phyloP scores from a whole-genome alignment of 2,888 invertebrate species.

The Spilosoma lubricipeda region DNA sequence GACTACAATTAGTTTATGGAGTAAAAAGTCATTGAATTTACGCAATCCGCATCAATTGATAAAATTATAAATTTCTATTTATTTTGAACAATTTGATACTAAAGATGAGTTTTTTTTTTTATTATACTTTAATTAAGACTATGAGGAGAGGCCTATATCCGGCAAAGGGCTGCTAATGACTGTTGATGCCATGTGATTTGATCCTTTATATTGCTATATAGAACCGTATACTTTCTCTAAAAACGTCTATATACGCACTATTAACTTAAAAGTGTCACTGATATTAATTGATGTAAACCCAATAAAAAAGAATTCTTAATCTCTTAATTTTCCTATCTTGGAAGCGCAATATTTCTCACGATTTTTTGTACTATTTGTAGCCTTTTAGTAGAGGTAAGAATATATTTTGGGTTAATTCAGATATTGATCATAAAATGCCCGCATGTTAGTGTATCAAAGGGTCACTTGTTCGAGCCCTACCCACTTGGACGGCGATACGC shows the following conservation, averaged over 20 bases:
- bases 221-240: too few relatives aligned
- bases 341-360: not conserved
- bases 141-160: too few relatives aligned
- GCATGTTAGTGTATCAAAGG: conserved; percentile 57
- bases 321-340: too few relatives aligned
- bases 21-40: conserved; percentile 29
- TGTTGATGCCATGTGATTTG: too few relatives aligned
- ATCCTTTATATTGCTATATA: too few relatives aligned
- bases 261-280: too few relatives aligned
- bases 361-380: too few relatives aligned
- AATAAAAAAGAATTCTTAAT: not conserved
- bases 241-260: too few relatives aligned
- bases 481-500: conserved; percentile 44
- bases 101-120: not conserved
- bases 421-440: conserved; percentile 51
- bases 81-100: not conserved
- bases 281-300: too few relatives aligned
- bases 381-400: not conserved
- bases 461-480: conserved; percentile 55
- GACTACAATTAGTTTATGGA: conserved; percentile 35
- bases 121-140: too few relatives aligned
- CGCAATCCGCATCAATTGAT: conserved; percentile 16
- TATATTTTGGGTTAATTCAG: not conserved
- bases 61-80: not conserved
- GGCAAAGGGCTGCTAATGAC: too few relatives aligned